Evolutionary conservation across 1,140 invertebrate species (phyloP).

Genomic region (Papilio helenus): DNA sequence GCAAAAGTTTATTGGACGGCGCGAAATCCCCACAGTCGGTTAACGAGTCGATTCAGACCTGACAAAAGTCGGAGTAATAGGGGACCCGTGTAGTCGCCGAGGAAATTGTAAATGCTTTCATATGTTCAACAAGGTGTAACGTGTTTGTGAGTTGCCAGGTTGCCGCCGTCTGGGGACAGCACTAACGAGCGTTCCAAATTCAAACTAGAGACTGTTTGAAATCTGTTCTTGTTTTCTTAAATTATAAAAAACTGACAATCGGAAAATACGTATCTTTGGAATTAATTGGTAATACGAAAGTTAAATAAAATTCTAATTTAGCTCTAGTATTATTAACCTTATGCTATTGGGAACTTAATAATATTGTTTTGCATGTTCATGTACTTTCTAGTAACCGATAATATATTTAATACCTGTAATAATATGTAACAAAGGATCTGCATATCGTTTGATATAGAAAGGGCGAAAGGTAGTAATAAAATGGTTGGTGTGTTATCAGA

Average conservation of each 20-base stretch:
- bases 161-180: slow-evolving; percentile 1
- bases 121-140: slow-evolving; percentile 35
- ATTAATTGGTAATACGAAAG: too few species aligned
- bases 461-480: slow-evolving; percentile 22
- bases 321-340: too few species aligned
- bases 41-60: slow-evolving; percentile 38
- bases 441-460: slow-evolving; percentile 4
- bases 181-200: slow-evolving; percentile 28
- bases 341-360: too few species aligned
- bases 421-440: slow-evolving; percentile 10
- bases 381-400: neutral
- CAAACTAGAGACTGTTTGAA: neutral
- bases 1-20: slow-evolving; percentile 37
- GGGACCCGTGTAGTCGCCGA: slow-evolving; percentile 31
- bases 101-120: slow-evolving; percentile 40
- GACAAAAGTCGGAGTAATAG: slow-evolving; percentile 34
- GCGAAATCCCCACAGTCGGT: slow-evolving; percentile 36
- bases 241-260: neutral
- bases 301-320: too few species aligned
- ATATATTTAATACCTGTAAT: slow-evolving; percentile 13
- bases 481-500: slow-evolving; percentile 21
- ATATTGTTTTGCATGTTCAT: too few species aligned
- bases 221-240: neutral
- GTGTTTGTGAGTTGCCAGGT: neutral
- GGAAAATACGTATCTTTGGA: too few species aligned